Base-by-base conservation (phyloP, 2,113 vertebrate genomes). In the Phalacrocorax aristotelis region DNA sequence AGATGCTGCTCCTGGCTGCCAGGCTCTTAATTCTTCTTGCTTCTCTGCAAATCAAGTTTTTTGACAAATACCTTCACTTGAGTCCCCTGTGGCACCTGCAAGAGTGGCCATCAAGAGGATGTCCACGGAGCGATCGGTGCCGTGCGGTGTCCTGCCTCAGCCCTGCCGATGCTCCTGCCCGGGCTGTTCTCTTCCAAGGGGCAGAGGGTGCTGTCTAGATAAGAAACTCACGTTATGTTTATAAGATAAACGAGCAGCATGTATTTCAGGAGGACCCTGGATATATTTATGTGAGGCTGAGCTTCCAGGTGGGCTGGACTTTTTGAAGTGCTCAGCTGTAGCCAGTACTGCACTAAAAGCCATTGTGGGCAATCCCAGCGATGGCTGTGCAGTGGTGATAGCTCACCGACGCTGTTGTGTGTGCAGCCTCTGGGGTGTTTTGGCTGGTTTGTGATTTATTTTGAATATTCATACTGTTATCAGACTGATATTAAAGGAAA, bases 361-460 rank as follows among this genome's bases (percentile, higher is more conserved):
- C 46, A 16, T 11, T 0, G 0, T 13, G n/a, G 30, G 38, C 70
- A 46, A 38, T 18, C 22, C 0, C 6, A 15, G 71, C 1, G 3
- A 9, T 22, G 79, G 51, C 71, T 48, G n/a, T 36, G 66, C 65
- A 16, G 55, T 0, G 3, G 1, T 23, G 78, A 46, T 27, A 19
- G 23, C 70, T 70, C 58, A 16, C 23, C 6, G 4, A 1, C 0
- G 3, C 38, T 34, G 49, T 4, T 9, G 21, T 16, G 9, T 9
- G 36, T 21, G 64, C 48, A n/a, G 60, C 22, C 25, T 22, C 3
- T 1, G 8, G 29, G 27, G 1, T 32, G 0, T 58, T 62, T 18
- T 71, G 15, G 1, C 14, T 38, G 64, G 18, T 27, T 60, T 68
- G 36, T 55, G 60, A 34, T 42, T 54, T 51, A 12, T 55, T 57